A percentile compares a stretch with the other conserved stretches of the same genome.
Conservation (phyloP, 2,113 vertebrate genomes). For the Murina feae region DNA sequence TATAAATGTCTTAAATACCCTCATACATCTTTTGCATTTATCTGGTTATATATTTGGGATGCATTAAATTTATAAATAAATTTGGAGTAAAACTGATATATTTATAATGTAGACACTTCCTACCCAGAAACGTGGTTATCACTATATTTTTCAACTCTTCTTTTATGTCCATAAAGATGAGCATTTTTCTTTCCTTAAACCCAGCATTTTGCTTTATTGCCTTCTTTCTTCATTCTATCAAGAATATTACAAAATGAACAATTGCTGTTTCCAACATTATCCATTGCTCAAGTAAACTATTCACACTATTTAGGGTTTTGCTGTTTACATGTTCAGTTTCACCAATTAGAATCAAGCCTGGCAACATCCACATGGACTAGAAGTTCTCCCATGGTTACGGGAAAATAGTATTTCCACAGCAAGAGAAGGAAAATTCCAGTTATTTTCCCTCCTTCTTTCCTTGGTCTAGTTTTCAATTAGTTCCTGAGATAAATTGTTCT, state of each 20-base stretch:
- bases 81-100: background rate
- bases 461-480: conserved; percentile 27
- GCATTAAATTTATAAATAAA: background rate
- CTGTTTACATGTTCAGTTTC: background rate
- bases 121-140: background rate
- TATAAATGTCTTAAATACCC: background rate
- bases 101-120: background rate
- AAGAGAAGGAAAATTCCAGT: background rate
- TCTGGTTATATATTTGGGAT: background rate
- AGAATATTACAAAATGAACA: background rate
- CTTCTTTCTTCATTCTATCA: background rate
- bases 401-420: background rate
- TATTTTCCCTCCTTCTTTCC: background rate
- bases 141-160: background rate
- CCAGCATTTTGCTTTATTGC: background rate
- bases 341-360: background rate
- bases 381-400: background rate
- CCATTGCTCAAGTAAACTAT: background rate
- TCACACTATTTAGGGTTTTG: background rate
- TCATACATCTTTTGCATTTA: background rate
- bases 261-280: background rate
- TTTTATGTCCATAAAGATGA: background rate
- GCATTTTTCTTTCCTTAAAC: background rate
- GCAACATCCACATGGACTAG: background rate
- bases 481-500: conserved; percentile 51